A percentile compares a stretch with the other conserved stretches of the same genome.
These are phyloP conservation scores for Decapterus maruadsi DNA, from an alignment of 2,797 vertebrate genomes.

Conservation along the genomic window DNA sequence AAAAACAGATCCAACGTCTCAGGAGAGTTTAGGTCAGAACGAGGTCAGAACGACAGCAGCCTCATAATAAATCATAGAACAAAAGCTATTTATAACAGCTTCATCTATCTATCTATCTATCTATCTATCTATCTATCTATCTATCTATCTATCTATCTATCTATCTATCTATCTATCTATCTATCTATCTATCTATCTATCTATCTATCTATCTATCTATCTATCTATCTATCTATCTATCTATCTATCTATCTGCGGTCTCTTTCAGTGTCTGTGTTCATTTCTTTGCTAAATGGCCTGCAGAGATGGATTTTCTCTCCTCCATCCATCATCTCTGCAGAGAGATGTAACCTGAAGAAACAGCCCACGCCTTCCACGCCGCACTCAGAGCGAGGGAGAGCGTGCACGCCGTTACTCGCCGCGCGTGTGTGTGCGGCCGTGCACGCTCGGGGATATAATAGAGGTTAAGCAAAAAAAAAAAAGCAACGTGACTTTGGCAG, in stretches of 20 bases:
- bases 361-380: constrained; percentile 54
- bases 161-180: not conserved
- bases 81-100: not conserved
- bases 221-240: constrained; percentile 7
- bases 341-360: constrained; percentile 71
- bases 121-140: not conserved
- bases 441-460: constrained; percentile 48
- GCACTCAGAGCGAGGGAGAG: constrained; percentile 12
- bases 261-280: constrained; percentile 34
- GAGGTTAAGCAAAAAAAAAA: constrained; percentile 67
- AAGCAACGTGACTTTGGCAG: constrained; percentile 58
- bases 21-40: not conserved
- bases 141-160: constrained; percentile 5
- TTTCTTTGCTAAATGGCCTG: constrained; percentile 59
- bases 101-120: not conserved
- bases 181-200: not conserved
- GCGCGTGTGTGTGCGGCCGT: not conserved
- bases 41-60: constrained; percentile 18
- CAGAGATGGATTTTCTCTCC: constrained; percentile 68
- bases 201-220: constrained; percentile 1
- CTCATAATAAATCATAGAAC: not conserved
- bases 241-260: not conserved
- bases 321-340: constrained; percentile 73
- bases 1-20: constrained; percentile 4
- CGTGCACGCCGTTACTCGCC: not conserved